Base-by-base conservation (phyloP, 2,888 invertebrate species). In the Andrena bicolor region DNA sequence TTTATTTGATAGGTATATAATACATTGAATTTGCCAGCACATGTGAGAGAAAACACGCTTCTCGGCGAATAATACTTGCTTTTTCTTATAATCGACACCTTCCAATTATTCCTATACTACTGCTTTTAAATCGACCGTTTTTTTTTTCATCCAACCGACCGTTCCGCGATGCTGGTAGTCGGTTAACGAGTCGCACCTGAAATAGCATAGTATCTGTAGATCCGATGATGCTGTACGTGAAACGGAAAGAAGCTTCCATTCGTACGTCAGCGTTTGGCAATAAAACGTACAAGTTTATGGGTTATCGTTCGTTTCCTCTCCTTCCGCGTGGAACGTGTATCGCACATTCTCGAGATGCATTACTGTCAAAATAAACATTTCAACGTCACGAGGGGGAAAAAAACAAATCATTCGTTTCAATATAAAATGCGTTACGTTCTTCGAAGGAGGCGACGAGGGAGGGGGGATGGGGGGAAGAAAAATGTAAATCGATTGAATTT, bases 1-100 rank as follows among this genome's bases (percentile, higher is more conserved):
- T 91, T 90, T 91, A 91, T 91, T 91, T 89, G 79, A 87, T 90
- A 90, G 88, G 88, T 90, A 90, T 90, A 93, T 91, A 91, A 91
- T 91, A 92, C 91, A 92, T 89, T 89, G 85, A 91, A 90, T 89
- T 86, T 85, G 82, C 80, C 88, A 88, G 88, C 91, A 90, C 90
- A 89, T 91, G 88, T 90, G 90, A 88, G 90, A 91, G 88, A 91
- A 91, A 90, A 90, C 90, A 90, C 90, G 90, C 85, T 90, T 89
- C 85, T 91, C 89, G 88, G 88, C 90, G 90, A 91, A 86, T 92
- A 92, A 92, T 92, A 92, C 91, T 91, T 91, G 83, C 83, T 86
- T 88, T 88, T 84, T 84, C 84, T 89, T 85, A 80, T 66, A 82
- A 56, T 80, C 83, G 63, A 82, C 80, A 72, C 49, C 76, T 65